Percentiles rank a stretch among this genome's conserved stretches.
Evolutionary conservation across 2,888 invertebrate species (phyloP).

Genomic region (Gnatocerus cornutus): DNA sequence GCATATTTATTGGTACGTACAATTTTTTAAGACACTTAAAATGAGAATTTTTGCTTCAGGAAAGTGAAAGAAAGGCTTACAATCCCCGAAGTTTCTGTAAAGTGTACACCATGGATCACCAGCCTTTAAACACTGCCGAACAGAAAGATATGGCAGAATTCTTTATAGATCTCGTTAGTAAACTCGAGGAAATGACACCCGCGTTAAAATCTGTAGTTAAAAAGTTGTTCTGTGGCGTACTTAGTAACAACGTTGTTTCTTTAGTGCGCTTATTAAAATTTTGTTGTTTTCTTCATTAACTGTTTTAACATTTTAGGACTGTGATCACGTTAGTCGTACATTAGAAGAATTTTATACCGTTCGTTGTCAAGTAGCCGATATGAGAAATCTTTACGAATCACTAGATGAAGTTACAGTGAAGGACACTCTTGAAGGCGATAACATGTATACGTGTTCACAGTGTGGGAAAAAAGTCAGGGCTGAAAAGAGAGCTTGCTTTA

Average conservation of each 20-base stretch:
- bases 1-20: conserved; percentile 85
- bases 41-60: conserved; percentile 70
- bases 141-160: conserved; percentile 99
- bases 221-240: conserved; percentile 92
- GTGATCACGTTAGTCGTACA: conserved; percentile 94
- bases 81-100: conserved; percentile 97
- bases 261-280: conserved; percentile 74
- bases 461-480: conserved; percentile 96
- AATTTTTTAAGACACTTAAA: conserved; percentile 1
- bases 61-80: conserved; percentile 95
- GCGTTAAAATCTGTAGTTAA: conserved; percentile 92
- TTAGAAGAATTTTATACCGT: conserved; percentile 98
- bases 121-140: conserved; percentile 95
- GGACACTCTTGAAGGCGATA: conserved; percentile 96
- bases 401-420: conserved; percentile 98
- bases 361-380: conserved; percentile 96
- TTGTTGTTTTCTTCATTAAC: neutral
- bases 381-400: conserved; percentile 95
- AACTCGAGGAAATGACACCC: conserved; percentile 96
- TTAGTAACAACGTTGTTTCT: conserved; percentile 96
- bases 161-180: conserved; percentile 96
- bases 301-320: conserved; percentile 78
- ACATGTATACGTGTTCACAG: conserved; percentile 97
- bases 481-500: conserved; percentile 96
- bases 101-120: conserved; percentile 97